Base-by-base conservation (phyloP, 2,797 vertebrate genomes). In the Xenopus petersii region DNA sequence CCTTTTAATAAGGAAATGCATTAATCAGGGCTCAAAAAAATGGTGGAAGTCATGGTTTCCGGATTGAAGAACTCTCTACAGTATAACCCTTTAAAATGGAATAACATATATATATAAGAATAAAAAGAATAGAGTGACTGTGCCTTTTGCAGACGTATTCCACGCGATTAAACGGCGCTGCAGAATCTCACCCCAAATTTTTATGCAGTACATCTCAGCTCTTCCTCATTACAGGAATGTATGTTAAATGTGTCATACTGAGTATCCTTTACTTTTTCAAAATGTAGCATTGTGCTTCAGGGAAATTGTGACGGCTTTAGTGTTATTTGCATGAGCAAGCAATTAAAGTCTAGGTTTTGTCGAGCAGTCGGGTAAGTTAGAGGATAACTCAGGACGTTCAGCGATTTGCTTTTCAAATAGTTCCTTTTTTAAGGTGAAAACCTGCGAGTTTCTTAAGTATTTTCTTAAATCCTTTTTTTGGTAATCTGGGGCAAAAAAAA, bases 281-380 rank as follows among this genome's bases (percentile, higher is more conserved):
- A 79, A 73, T 60, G 36, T 58, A 73, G 60, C 65, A 78, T 68
- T 69, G 66, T 60, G 76, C 76, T 79, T 67, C 67, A 70, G 76
- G 75, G 76, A 36, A 74, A 74, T 46, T 73, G 61, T 70, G 71
- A 79, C 60, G 71, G 55, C 56, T 65, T 79, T 46, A 79, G 71
- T 64, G 66, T 74, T 71, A 79, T 79, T 79, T 79, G 76, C 71
- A 73, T 74, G 66, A 79, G 66, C 42, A 66, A 79, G 76, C 76
- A 73, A 70, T 74, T 51, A 65, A 73, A 64, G 46, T 24, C 15
- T 51, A 69, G 65, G 58, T 59, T 79, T 79, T 70, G 70, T 61
- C 21, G 42, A 74, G 59, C 67, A 77, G 62, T 68, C 21, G 66
- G 64, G 72, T 64, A 63, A 70, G 70, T 68, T 64, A 33, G 54